Percentiles rank a stretch among this genome's conserved stretches.
Conservation (phyloP, 2,113 vertebrate genomes). For the Thalassarche chlororhynchos region DNA sequence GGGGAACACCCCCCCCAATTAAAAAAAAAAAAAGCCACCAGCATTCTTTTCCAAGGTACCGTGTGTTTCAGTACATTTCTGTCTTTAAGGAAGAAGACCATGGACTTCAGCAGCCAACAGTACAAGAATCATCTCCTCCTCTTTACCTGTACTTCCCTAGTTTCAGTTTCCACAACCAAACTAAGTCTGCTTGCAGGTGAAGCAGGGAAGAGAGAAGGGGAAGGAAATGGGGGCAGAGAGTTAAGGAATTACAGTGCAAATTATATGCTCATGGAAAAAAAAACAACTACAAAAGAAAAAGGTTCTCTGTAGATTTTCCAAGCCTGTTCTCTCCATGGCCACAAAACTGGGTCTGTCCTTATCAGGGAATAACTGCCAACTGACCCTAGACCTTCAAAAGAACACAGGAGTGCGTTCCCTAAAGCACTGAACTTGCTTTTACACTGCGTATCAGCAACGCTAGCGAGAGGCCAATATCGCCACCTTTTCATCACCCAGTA, state of each 20-base stretch:
- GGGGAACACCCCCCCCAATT: too few species aligned
- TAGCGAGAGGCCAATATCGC: neutral
- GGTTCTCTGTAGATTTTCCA: neutral
- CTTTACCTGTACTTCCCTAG: neutral
- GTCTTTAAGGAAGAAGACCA: neutral
- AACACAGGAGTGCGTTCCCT: fast-evolving
- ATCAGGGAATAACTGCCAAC: neutral
- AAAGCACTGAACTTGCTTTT: neutral
- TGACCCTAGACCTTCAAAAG: neutral
- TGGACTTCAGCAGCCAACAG: neutral
- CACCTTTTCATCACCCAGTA: neutral
- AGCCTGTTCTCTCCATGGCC: neutral
- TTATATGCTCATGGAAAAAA: neutral
- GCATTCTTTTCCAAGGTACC: neutral
- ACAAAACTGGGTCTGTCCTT: neutral
- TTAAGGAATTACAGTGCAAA: neutral
- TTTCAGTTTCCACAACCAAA: neutral
- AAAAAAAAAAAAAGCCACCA: neutral
- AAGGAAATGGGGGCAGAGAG: neutral
- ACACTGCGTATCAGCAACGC: neutral
- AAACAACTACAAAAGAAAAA: neutral
- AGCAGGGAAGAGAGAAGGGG: neutral
- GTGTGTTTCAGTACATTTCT: neutral
- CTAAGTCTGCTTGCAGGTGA: neutral
- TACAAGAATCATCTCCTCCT: neutral